Evolutionary conservation across 2,888 invertebrate species (phyloP).

Genomic region (Euzophera pinguis): DNA sequence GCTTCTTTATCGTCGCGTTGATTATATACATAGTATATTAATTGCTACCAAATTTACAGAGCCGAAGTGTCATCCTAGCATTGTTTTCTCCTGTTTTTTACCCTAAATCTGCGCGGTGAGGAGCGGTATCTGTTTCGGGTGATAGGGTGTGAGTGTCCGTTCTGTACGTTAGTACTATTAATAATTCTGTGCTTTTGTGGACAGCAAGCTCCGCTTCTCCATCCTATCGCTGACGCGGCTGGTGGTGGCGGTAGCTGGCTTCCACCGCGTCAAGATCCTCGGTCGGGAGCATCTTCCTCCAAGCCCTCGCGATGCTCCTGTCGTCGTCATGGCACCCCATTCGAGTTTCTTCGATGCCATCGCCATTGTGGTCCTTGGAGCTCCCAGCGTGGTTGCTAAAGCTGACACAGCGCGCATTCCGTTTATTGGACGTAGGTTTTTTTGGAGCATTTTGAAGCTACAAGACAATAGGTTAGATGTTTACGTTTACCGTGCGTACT

Average conservation of each 20-base stretch:
- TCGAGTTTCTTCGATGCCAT: constrained; percentile 95
- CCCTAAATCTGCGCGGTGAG: too few species aligned
- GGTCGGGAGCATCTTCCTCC: constrained; percentile 80
- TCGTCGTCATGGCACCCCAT: constrained; percentile 93
- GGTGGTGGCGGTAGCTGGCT: constrained; percentile 90
- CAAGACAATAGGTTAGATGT: neutral
- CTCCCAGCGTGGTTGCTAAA: constrained; percentile 94
- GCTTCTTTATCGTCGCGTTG: too few species aligned
- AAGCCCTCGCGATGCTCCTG: constrained; percentile 85
- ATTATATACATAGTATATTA: too few species aligned
- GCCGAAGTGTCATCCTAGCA: too few species aligned
- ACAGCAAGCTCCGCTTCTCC: constrained; percentile 82
- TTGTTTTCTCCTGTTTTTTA: neutral
- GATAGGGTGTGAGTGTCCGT: too few species aligned
- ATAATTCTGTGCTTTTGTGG: constrained; percentile 25
- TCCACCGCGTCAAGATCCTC: constrained; percentile 87
- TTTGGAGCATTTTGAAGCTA: neutral
- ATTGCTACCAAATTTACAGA: too few species aligned
- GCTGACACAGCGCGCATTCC: constrained; percentile 90
- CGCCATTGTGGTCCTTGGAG: constrained; percentile 89
- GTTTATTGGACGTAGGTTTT: constrained; percentile 92
- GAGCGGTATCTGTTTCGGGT: too few species aligned
- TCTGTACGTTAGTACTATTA: too few species aligned
- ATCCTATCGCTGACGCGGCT: constrained; percentile 85
- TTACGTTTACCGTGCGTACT: too few species aligned